phyloP scores from a whole-genome alignment of 2,113 vertebrate species.

The Felis chaus region DNA sequence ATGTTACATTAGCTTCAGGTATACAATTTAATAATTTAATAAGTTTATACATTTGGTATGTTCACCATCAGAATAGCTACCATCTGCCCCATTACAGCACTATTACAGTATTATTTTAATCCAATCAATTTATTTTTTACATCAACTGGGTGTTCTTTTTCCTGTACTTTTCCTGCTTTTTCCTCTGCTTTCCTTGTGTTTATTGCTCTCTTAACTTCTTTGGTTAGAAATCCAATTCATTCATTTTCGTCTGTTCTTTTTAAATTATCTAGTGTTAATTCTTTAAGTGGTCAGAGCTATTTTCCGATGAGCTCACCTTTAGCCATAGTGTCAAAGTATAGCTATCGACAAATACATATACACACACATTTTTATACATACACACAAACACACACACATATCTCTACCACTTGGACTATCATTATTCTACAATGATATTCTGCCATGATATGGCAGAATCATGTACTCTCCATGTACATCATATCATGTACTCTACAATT shows the following conservation, averaged over 20 bases:
- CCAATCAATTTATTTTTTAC: conserved; percentile 31
- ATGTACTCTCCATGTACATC: neutral
- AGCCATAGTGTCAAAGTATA: neutral
- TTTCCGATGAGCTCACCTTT: neutral
- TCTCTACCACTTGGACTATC: neutral
- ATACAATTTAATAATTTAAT: neutral
- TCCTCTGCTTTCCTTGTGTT: neutral
- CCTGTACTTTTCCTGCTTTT: neutral
- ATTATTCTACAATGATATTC: neutral
- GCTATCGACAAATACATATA: neutral
- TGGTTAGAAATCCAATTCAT: conserved; percentile 19
- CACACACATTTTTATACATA: neutral
- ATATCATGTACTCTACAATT: neutral
- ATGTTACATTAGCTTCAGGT: neutral
- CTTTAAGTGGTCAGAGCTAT: neutral
- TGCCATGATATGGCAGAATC: neutral
- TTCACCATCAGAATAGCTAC: neutral
- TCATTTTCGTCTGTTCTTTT: neutral
- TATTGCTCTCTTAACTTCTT: neutral
- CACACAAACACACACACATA: neutral
- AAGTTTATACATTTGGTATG: neutral
- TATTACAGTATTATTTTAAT: neutral
- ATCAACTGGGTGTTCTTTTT: neutral
- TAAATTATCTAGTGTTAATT: neutral
- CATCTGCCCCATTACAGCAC: neutral